A percentile compares a stretch with the other conserved stretches of the same genome.
phyloP scores from a whole-genome alignment of 2,888 invertebrate genomes.

The Harmothoe impar region DNA sequence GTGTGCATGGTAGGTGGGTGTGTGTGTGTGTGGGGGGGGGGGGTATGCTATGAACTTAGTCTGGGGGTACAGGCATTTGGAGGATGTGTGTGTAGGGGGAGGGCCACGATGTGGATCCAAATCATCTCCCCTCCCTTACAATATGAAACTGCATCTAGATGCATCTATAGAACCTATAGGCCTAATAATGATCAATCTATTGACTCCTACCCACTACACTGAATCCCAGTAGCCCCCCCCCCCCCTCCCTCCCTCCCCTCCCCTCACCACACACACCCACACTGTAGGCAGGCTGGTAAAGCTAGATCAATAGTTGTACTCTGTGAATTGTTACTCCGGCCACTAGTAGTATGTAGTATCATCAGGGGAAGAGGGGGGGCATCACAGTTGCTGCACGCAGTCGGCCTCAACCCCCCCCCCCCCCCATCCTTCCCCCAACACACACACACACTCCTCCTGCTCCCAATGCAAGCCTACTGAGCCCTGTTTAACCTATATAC shows the following conservation, averaged over 20 bases:
- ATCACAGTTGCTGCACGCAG: neutral
- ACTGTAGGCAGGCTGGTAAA: neutral
- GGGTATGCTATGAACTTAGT: neutral
- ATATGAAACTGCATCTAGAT: too few relatives aligned
- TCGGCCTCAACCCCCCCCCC: neutral
- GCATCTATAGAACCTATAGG: too few relatives aligned
- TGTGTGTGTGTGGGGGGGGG: neutral
- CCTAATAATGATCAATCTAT: neutral
- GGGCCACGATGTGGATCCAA: neutral
- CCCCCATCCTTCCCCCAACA: neutral
- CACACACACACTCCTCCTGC: neutral
- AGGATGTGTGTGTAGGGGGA: neutral
- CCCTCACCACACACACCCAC: neutral
- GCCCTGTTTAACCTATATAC: too few relatives aligned
- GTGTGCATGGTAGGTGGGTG: neutral
- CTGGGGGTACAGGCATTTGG: neutral
- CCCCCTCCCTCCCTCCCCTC: neutral
- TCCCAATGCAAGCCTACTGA: too few relatives aligned
- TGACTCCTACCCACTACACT: neutral
- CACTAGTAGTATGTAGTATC: neutral
- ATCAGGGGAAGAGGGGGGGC: too few relatives aligned
- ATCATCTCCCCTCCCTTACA: neutral
- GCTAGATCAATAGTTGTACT: slow-evolving; percentile 18
- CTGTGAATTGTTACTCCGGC: neutral
- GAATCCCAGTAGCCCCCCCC: neutral